Percentiles rank a stretch among this genome's conserved stretches.
Evolutionary conservation across 2,113 vertebrate species (phyloP).

Genomic region (Panthera leo): DNA sequence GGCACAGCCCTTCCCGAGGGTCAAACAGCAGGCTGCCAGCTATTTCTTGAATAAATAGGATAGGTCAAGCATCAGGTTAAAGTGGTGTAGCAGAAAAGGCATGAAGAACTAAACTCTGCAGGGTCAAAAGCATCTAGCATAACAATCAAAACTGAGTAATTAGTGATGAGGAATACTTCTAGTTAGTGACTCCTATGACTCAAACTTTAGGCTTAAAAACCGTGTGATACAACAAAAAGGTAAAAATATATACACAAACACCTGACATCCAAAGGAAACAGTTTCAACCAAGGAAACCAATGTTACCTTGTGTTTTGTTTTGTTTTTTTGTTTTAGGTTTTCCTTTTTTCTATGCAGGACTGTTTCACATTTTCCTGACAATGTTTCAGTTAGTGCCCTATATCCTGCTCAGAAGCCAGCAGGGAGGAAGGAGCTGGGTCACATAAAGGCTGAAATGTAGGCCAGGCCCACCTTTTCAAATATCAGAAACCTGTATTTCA

Average conservation of each 20-base stretch:
- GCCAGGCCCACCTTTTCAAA: constrained; percentile 54
- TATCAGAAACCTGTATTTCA: constrained; percentile 62
- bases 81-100: background rate
- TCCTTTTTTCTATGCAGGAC: background rate
- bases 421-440: background rate
- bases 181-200: background rate
- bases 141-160: background rate
- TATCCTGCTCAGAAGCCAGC: accelerated
- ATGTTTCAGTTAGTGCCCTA: background rate
- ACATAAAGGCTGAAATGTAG: background rate
- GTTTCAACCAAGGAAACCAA: background rate
- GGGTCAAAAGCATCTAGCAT: background rate
- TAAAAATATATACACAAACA: too few relatives aligned
- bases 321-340: background rate
- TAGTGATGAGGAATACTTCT: background rate
- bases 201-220: background rate
- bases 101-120: background rate
- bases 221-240: background rate
- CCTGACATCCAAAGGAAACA: background rate
- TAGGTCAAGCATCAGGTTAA: background rate
- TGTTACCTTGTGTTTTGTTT: background rate
- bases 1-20: background rate
- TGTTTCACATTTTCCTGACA: background rate
- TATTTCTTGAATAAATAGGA: background rate
- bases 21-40: background rate